Evolutionary conservation across 2,888 invertebrate genomes (phyloP).

Genomic region (Chironomus riparius): DNA sequence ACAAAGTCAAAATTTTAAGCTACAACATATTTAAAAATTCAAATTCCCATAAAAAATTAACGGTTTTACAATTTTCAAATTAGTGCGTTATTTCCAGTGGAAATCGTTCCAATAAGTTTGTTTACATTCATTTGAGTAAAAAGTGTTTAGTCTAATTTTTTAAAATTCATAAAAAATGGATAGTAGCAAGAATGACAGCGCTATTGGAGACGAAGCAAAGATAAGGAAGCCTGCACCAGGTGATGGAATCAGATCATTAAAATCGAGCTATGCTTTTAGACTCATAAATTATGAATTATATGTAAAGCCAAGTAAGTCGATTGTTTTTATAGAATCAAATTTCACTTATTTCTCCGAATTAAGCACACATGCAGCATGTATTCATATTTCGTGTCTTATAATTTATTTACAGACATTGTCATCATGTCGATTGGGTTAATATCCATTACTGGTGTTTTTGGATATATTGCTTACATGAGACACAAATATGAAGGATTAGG

Average conservation of each 20-base stretch:
- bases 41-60: too few species aligned
- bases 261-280: constrained; percentile 66
- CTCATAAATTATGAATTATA: constrained; percentile 84
- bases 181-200: not conserved
- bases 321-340: not conserved
- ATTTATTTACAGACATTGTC: constrained; percentile 64
- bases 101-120: not conserved
- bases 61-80: too few species aligned
- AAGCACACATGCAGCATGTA: not conserved
- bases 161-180: not conserved
- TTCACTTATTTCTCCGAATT: constrained; percentile 12
- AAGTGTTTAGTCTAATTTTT: too few species aligned
- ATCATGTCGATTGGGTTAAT: constrained; percentile 75
- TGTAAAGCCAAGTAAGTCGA: constrained; percentile 52
- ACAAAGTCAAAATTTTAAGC: too few species aligned
- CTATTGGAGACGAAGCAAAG: not conserved
- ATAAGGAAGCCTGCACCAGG: constrained; percentile 46
- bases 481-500: constrained; percentile 67
- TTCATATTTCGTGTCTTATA: not conserved
- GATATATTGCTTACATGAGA: constrained; percentile 80
- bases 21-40: too few species aligned
- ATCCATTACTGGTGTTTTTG: constrained; percentile 62
- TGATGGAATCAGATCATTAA: constrained; percentile 66
- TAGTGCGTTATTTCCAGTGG: not conserved
- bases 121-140: too few species aligned